Percentiles rank a stretch among this genome's conserved stretches.
Evolutionary conservation across 2,797 vertebrate species (phyloP).

Genomic region (Choloepus didactylus): DNA sequence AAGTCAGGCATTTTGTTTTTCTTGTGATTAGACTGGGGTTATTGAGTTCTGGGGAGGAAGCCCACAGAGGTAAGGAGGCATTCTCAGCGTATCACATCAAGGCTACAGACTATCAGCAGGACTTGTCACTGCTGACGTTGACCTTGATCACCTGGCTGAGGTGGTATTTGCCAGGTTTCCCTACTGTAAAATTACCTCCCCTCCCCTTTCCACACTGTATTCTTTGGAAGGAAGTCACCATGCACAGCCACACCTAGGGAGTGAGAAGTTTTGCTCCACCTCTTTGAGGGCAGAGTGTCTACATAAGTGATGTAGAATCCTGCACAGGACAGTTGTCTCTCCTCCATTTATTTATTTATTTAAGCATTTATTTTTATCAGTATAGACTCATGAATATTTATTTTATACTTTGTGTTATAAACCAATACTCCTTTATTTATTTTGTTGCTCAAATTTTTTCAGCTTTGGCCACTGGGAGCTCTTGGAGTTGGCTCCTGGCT

Average conservation of each 20-base stretch:
- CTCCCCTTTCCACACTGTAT: too few species aligned
- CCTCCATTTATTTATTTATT: not conserved
- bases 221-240: slow-evolving; percentile 3
- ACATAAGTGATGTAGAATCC: slow-evolving; percentile 11
- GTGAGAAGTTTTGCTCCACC: not conserved
- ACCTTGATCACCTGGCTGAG: not conserved
- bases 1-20: not conserved
- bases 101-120: not conserved
- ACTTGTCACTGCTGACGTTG: not conserved
- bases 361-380: not conserved
- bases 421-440: not conserved
- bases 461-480: not conserved
- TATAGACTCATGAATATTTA: not conserved
- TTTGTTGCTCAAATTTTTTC: slow-evolving; percentile 29
- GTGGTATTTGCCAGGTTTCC: not conserved
- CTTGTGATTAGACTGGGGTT: not conserved
- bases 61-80: not conserved
- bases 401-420: not conserved
- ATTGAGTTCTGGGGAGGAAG: not conserved
- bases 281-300: not conserved
- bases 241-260: not conserved
- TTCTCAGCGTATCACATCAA: not conserved
- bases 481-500: not conserved
- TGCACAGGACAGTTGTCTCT: not conserved
- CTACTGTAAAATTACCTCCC: not conserved